Percentiles rank a stretch among this genome's conserved stretches.
Conservation (phyloP, 92 coral and sea anemone species). For the Phenganax subtilis region DNA sequence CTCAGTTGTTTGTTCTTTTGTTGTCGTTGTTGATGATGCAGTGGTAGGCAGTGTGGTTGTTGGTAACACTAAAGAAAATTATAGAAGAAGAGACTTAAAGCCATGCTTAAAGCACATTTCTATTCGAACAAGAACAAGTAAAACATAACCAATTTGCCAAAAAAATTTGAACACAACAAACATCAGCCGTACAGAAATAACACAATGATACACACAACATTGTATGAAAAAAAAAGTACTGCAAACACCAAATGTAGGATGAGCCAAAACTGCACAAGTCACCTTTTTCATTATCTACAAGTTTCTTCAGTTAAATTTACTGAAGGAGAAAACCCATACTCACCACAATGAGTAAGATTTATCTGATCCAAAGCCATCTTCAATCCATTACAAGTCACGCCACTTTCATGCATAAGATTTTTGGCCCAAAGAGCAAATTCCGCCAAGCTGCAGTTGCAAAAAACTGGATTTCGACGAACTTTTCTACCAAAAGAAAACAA, state of each 20-base stretch:
- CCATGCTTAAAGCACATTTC: no score
- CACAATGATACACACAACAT: no score
- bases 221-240: no score
- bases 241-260: no score
- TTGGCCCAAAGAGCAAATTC: conserved; percentile 21
- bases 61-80: not conserved
- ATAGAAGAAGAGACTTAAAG: not conserved
- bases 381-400: not conserved
- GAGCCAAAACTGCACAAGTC: no score
- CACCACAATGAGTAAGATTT: conserved; percentile 18
- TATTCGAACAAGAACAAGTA: no score
- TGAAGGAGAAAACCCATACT: not conserved
- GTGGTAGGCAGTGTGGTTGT: conserved; percentile 1
- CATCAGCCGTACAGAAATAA: no score
- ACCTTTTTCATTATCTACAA: no score
- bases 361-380: not conserved
- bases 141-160: no score
- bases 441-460: conserved; percentile 28
- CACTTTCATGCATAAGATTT: not conserved
- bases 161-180: no score
- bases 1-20: not conserved
- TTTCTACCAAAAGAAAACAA: not conserved
- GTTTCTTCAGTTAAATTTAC: no score
- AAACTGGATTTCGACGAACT: not conserved
- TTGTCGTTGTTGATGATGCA: not conserved